A percentile compares a stretch with the other conserved stretches of the same genome.
Conservation (phyloP, 2,888 invertebrate genomes). For the Neocrepidodera transversa region DNA sequence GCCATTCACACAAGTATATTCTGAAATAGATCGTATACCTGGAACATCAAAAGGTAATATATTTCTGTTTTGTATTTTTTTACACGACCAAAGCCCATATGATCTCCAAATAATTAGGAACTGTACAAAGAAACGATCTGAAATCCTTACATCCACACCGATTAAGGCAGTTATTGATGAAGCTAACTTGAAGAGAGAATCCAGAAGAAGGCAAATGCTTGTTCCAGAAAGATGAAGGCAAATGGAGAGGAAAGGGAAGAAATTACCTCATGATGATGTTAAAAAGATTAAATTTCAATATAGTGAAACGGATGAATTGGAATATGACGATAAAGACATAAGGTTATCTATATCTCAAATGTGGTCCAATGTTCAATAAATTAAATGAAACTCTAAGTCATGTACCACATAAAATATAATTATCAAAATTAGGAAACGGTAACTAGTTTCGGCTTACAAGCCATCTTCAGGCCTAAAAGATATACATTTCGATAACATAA, state of each 20-base stretch:
- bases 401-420: too few species aligned
- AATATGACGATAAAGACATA: conserved; percentile 6
- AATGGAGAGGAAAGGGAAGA: too few species aligned
- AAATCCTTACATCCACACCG: too few species aligned
- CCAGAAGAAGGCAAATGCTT: conserved; percentile 3
- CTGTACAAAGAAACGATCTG: conserved; percentile 2
- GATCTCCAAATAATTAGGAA: conserved; percentile 3
- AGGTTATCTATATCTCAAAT: too few species aligned
- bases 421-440: too few species aligned
- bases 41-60: too few species aligned
- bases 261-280: background rate
- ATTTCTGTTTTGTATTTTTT: background rate
- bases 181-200: conserved; percentile 5
- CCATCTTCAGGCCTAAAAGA: too few species aligned
- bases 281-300: conserved; percentile 6
- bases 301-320: conserved; percentile 8
- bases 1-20: conserved; percentile 10
- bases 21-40: too few species aligned
- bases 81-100: conserved; percentile 4
- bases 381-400: too few species aligned
- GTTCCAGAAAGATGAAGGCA: background rate
- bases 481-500: too few species aligned
- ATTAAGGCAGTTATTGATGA: background rate
- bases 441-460: too few species aligned
- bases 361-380: too few species aligned